Evolutionary conservation across 2,113 vertebrate genomes (phyloP), one percentile per base, ranked within the genome.

Genomic region (Vulpes vulpes): DNA sequence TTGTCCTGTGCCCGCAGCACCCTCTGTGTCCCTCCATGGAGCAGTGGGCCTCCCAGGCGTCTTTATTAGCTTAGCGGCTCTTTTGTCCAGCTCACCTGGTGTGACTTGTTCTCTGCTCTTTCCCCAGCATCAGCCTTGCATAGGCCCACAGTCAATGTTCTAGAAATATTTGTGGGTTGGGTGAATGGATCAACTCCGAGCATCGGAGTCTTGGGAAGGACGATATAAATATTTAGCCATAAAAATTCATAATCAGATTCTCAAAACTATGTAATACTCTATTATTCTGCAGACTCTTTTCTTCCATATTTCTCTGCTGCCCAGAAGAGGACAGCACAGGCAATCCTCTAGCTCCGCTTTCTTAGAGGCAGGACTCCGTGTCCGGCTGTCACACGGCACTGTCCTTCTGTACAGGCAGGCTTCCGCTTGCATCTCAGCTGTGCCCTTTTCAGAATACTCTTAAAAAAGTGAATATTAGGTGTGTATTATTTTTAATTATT

Each of bases 401-500:
- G 12, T 60, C 87, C 35, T 35, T n/a, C 51, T 3, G 9, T 4
- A 6, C 15, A 69, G 67, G 38, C 55, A 27, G 86, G 23, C 49
- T 86, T 91, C 80, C 74, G 25, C 86, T 49, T 2, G 0, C 12
- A n/a, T 69, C 60, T 71, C 59, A 96, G 60, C 81, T 55, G 4
- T 64, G 84, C 57, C 83, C 32, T 93, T 91, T 96, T 17, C 81
- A 79, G 59, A 96, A 95, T 73, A 82, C 23, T 60, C 91, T 80
- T 85, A 5, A 92, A 97, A 97, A 96, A 91, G 96, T 93, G 93
- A 94, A 49, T 93, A 95, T 97, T 97, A 98, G 95, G 74, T 98
- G 43, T 96, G 93, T 98, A 83, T 95, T 97, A 94, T 97, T 98
- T 98, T 98, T 98, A 98, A 98, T 98, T 98, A 97, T 97, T 95